These are phyloP conservation scores for Pelecanus crispus DNA, from an alignment of 2,113 vertebrate species.

Conservation along the genomic window DNA sequence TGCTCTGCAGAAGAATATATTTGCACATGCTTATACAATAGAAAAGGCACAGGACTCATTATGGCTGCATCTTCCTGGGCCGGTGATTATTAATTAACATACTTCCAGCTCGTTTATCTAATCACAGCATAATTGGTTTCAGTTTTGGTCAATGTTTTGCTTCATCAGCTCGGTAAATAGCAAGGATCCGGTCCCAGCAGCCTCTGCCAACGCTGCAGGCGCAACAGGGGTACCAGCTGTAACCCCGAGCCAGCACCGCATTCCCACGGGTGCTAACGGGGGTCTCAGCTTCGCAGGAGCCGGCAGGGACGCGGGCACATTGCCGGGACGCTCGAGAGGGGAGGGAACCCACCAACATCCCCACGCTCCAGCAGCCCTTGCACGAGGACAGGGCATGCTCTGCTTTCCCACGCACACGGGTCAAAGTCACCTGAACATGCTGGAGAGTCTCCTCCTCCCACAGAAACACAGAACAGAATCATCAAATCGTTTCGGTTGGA, in stretches of 20 bases:
- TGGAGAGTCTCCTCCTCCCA: rapidly evolving
- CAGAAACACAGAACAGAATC: no score
- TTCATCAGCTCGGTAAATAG: neutral
- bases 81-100: conserved; percentile 45
- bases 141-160: conserved; percentile 29
- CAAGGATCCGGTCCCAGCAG: neutral
- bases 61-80: neutral
- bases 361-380: neutral
- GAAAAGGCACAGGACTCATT: neutral
- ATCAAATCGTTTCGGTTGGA: no score
- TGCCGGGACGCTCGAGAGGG: no score
- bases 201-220: neutral
- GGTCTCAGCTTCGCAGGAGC: rapidly evolving
- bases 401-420: rapidly evolving
- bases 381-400: neutral
- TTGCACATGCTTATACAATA: neutral
- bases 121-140: conserved; percentile 23
- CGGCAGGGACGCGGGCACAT: rapidly evolving
- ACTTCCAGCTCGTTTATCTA: conserved; percentile 43
- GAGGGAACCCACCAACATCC: rapidly evolving
- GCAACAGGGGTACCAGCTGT: rapidly evolving
- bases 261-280: rapidly evolving
- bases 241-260: rapidly evolving
- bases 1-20: neutral
- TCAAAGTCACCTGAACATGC: rapidly evolving